These are phyloP conservation scores for Etheostoma spectabile DNA, from an alignment of 2,113 vertebrate genomes.

Conservation along the genomic window DNA sequence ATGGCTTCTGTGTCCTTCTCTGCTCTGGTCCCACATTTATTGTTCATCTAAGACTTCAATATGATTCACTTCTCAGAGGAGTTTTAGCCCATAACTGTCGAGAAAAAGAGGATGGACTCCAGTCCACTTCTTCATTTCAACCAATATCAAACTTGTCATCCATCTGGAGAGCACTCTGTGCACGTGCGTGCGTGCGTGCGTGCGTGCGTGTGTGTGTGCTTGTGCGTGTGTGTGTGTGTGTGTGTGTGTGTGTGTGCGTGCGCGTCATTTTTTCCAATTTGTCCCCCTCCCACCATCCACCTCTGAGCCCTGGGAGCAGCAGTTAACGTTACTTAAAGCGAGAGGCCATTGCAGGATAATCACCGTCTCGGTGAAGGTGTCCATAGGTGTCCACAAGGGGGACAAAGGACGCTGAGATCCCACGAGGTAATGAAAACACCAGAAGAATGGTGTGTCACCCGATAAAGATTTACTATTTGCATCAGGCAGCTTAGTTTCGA, in stretches of 20 bases:
- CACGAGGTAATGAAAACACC: slow-evolving; percentile 55
- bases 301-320: slow-evolving; percentile 47
- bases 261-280: slow-evolving; percentile 33
- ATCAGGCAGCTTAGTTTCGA: slow-evolving; percentile 60
- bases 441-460: slow-evolving; percentile 67
- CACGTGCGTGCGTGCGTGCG: no score
- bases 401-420: slow-evolving; percentile 44
- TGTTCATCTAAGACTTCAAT: slow-evolving; percentile 55
- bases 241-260: slow-evolving; percentile 13
- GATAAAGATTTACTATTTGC: slow-evolving; percentile 72
- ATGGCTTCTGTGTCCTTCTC: slow-evolving; percentile 29
- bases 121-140: slow-evolving; percentile 62
- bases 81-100: slow-evolving; percentile 58
- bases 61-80: slow-evolving; percentile 54
- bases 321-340: slow-evolving; percentile 61
- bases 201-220: no score
- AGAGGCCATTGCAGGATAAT: slow-evolving; percentile 66
- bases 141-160: slow-evolving; percentile 71
- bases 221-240: no score
- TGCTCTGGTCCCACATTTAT: slow-evolving; percentile 19
- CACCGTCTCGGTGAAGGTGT: slow-evolving; percentile 48
- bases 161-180: slow-evolving; percentile 55
- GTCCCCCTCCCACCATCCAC: slow-evolving; percentile 22
- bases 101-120: slow-evolving; percentile 42
- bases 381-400: slow-evolving; percentile 65